Conservation (phyloP, 2,888 invertebrate species). For the Mellilla xanthometata region DNA sequence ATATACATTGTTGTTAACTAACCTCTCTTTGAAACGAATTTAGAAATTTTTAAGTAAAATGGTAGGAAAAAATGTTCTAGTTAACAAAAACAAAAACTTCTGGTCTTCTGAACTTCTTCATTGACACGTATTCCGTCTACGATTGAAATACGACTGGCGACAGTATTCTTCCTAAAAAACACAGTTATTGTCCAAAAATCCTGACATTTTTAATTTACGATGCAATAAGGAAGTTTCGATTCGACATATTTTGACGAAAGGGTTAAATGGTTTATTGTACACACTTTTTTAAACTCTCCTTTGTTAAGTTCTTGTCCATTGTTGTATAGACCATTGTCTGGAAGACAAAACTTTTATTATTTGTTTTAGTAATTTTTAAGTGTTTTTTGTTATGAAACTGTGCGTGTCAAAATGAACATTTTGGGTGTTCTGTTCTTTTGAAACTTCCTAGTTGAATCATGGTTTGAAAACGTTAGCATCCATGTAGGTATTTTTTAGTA, state of each 20-base stretch:
- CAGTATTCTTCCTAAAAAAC: constrained; percentile 42
- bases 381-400: constrained; percentile 48
- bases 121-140: constrained; percentile 25
- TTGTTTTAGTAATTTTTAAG: constrained; percentile 71
- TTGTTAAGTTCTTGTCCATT: constrained; percentile 62
- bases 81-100: too few relatives aligned
- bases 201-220: constrained; percentile 71
- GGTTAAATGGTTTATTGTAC: constrained; percentile 74
- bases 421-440: constrained; percentile 11
- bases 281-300: constrained; percentile 62
- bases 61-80: too few relatives aligned
- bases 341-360: constrained; percentile 57
- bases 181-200: constrained; percentile 44
- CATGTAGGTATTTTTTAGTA: too few relatives aligned
- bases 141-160: constrained; percentile 33
- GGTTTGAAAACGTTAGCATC: too few relatives aligned
- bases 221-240: constrained; percentile 78
- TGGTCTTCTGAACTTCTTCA: too few relatives aligned
- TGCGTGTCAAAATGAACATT: constrained; percentile 35
- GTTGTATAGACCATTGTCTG: constrained; percentile 65
- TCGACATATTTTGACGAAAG: constrained; percentile 73
- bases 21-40: too few relatives aligned
- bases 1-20: too few relatives aligned
- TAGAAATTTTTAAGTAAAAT: too few relatives aligned
- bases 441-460: not conserved